These are phyloP conservation scores for Lasioglossum oenotherae DNA, from an alignment of 2,888 invertebrate species.

Conservation along the genomic window DNA sequence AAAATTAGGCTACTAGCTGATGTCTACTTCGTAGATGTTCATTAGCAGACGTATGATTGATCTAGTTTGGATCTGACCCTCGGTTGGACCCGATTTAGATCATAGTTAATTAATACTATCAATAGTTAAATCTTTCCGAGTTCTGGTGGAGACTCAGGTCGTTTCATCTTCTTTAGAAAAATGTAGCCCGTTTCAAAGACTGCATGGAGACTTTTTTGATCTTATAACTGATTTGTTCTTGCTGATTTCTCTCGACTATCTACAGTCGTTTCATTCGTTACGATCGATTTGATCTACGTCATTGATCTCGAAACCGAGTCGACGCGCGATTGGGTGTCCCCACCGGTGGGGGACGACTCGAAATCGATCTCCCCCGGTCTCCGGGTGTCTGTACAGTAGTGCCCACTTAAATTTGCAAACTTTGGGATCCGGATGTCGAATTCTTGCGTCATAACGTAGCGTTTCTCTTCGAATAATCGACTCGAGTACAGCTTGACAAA, in stretches of 20 bases:
- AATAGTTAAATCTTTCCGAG: neutral
- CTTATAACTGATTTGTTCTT: neutral
- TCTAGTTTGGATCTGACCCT: no score
- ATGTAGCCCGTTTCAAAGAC: neutral
- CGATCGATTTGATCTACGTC: neutral
- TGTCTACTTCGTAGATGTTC: no score
- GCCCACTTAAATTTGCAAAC: neutral
- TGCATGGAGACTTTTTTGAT: neutral
- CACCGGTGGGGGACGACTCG: neutral
- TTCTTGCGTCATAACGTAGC: neutral
- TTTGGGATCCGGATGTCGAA: neutral
- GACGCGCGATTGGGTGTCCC: slow-evolving; percentile 1
- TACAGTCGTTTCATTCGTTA: no score
- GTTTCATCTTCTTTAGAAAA: neutral
- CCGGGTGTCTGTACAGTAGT: neutral
- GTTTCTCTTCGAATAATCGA: neutral
- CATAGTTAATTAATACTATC: neutral
- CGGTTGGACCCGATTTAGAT: no score
- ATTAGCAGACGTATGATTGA: no score
- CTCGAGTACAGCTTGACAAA: neutral
- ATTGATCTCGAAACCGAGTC: neutral
- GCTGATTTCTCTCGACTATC: neutral
- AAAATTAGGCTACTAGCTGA: no score
- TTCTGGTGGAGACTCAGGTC: neutral
- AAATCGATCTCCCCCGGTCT: neutral